Evolutionary conservation across 2,888 invertebrate species (phyloP), one percentile per base, ranked within the genome.

Genomic region (Psococerastis gibbosa): DNA sequence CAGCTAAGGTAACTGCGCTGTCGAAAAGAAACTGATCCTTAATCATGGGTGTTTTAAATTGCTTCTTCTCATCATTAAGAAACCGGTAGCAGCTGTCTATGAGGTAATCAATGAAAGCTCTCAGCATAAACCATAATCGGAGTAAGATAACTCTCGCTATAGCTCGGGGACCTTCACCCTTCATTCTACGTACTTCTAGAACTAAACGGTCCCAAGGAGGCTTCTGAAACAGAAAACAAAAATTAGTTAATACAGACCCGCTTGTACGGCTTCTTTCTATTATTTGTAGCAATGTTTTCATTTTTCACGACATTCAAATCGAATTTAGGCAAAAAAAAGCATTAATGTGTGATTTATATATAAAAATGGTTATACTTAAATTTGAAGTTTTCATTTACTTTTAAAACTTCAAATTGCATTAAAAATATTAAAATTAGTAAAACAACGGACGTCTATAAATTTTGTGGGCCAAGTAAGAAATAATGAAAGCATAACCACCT

Each of bases 1-100:
- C 59, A 1, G 82, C 80, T 48, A 84, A 57, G 11, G 68, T 62
- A 11, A 70, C 64, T 1, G 78, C 82, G 59, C 82, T 82, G 53
- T 76, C 70, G 4, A 66, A 53, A 20, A 76, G 49, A 41, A 69
- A 52, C 1, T 58, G 49, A 49, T 66, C 57, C 22, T 61, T 58
- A 3, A 61, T 54, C 3, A 60, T 53, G 35, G 67, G 61, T 5
- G 65, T 54, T 46, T 57, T 57, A 47, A 59, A 53, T 22, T 53
- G 54, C 49, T 58, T 44, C 13, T 41, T 59, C 3, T 55, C 54
- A 41, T 61, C 55, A 48, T 64, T 63, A 48, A 61, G 65, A 3
- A 61, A 53, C 1, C 62, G 60, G 52, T 67, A 68, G 22, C 60
- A 23, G 46, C 58, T 56, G 47, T 67, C 65, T 17, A 68, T 55